phyloP scores from a whole-genome alignment of 2,888 invertebrate species.

The Eledona agricola region DNA sequence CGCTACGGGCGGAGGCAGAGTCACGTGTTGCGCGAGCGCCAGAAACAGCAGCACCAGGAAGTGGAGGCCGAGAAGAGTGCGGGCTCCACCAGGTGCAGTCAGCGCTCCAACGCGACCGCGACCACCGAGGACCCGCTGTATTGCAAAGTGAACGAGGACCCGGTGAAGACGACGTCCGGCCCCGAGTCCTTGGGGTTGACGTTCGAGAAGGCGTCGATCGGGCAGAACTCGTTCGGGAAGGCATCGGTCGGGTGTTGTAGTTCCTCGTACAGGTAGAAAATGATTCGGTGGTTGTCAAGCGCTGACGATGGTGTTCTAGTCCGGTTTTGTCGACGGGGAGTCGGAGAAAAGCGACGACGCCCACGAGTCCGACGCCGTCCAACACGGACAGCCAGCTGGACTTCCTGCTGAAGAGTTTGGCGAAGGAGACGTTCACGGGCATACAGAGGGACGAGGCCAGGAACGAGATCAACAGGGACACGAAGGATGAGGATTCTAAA shows the following conservation, averaged over 20 bases:
- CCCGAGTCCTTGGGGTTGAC: slow-evolving; percentile 56
- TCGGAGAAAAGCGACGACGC: slow-evolving; percentile 53
- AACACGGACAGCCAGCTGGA: slow-evolving; percentile 69
- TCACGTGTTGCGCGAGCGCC: slow-evolving; percentile 83
- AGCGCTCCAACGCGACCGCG: slow-evolving; percentile 63
- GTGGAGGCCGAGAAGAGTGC: slow-evolving; percentile 44
- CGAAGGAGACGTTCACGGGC: slow-evolving; percentile 72
- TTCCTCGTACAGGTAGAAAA: slow-evolving; percentile 62
- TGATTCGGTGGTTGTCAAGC: slow-evolving; percentile 25
- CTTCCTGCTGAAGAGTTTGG: slow-evolving; percentile 78
- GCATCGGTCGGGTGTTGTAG: slow-evolving; percentile 60
- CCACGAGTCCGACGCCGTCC: slow-evolving; percentile 54
- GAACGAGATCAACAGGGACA: slow-evolving; percentile 35
- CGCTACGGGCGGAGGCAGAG: slow-evolving; percentile 88
- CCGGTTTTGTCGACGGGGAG: slow-evolving; percentile 61
- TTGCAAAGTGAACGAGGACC: slow-evolving; percentile 58
- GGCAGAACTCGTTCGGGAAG: slow-evolving; percentile 61
- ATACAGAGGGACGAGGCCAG: slow-evolving; percentile 64
- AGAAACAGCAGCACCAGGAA: slow-evolving; percentile 66
- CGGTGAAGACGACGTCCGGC: slow-evolving; percentile 48
- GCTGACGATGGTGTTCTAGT: slow-evolving; percentile 44
- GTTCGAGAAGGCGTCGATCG: slow-evolving; percentile 54
- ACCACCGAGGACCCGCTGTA: slow-evolving; percentile 60
- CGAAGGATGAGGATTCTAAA: slow-evolving; percentile 52
- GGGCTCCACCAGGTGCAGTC: slow-evolving; percentile 66